Conservation (phyloP, 2,113 vertebrate genomes). For the Passer domesticus region DNA sequence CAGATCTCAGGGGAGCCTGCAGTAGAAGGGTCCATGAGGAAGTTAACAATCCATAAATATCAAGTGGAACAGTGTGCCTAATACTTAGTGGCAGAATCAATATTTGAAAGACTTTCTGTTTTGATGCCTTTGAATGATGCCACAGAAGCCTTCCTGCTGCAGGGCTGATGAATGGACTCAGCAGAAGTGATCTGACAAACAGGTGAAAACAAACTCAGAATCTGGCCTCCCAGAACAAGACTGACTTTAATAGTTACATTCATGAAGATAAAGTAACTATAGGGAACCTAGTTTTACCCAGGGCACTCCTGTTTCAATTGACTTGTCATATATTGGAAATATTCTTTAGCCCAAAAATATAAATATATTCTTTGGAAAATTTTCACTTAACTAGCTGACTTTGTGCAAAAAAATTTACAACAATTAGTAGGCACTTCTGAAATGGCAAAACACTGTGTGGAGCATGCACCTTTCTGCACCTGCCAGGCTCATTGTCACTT, state of each 20-base stretch:
- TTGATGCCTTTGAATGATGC: conserved; percentile 23
- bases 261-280: not conserved
- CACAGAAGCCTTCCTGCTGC: not conserved
- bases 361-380: not conserved
- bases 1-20: not conserved
- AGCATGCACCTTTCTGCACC: not conserved
- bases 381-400: not conserved
- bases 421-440: not conserved
- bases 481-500: not conserved
- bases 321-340: not conserved
- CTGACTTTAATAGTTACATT: not conserved
- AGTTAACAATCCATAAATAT: conserved; percentile 42
- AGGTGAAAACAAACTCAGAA: not conserved
- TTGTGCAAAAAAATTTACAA: not conserved
- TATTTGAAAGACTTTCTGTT: conserved; percentile 47
- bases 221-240: not conserved
- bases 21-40: conserved; percentile 9
- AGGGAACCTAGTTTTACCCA: not conserved
- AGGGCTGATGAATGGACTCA: not conserved
- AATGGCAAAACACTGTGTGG: not conserved
- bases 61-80: not conserved
- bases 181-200: not conserved
- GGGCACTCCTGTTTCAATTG: not conserved
- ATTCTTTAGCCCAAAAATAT: not conserved
- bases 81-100: conserved; percentile 36